Conservation (phyloP, 2,797 vertebrate genomes). For the Alectoris magna region DNA sequence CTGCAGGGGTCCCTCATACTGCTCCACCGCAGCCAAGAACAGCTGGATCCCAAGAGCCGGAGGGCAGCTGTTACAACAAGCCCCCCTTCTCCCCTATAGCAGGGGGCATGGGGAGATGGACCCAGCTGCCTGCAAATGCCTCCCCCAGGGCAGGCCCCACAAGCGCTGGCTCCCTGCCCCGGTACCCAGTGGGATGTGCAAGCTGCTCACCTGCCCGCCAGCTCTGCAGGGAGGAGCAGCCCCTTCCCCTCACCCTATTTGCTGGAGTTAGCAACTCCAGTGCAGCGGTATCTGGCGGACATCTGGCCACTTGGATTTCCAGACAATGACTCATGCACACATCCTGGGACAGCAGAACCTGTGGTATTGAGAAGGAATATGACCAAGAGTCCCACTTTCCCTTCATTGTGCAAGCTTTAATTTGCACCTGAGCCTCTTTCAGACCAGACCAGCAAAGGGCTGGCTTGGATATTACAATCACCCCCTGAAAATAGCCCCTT, state of each 20-base stretch:
- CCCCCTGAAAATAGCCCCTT: background rate
- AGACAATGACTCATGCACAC: conserved; percentile 58
- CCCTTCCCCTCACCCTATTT: background rate
- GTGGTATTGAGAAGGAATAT: background rate
- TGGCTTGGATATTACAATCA: background rate
- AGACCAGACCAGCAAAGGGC: background rate
- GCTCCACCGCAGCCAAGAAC: background rate
- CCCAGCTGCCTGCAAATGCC: conserved; percentile 30
- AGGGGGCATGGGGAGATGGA: background rate
- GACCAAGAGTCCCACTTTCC: background rate
- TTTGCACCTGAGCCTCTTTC: background rate
- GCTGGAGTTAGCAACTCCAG: background rate
- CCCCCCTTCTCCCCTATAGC: background rate
- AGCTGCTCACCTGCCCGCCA: conserved; percentile 1
- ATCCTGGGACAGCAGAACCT: conserved; percentile 47
- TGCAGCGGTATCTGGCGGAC: conserved; percentile 17
- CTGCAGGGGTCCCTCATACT: background rate
- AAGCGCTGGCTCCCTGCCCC: background rate
- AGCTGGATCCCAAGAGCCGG: background rate
- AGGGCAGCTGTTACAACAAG: conserved; percentile 36
- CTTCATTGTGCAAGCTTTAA: conserved; percentile 9
- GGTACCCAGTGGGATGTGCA: background rate
- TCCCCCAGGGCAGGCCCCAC: conserved; percentile 1
- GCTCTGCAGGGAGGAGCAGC: fast-evolving
- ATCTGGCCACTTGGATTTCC: conserved; percentile 65